Percentiles rank a stretch among this genome's conserved stretches.
phyloP scores from a whole-genome alignment of 2,888 invertebrate genomes.

The Acleris cristana region DNA sequence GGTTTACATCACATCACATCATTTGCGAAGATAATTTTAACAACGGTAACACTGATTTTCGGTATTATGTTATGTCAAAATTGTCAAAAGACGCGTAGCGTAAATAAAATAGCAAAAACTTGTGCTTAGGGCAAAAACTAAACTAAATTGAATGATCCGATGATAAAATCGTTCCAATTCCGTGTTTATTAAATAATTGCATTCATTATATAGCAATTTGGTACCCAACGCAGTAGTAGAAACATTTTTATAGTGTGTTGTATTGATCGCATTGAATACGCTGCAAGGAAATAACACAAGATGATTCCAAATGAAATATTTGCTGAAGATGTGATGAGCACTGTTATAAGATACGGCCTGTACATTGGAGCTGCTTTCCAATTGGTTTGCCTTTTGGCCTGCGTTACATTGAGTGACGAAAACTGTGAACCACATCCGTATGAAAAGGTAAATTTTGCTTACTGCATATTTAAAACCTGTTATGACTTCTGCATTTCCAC shows the following conservation, averaged over 20 bases:
- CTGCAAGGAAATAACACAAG: constrained; percentile 15
- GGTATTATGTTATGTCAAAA: too few relatives aligned
- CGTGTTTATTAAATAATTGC: neutral
- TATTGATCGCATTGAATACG: constrained; percentile 45
- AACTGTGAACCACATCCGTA: constrained; percentile 78
- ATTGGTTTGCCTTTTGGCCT: constrained; percentile 91
- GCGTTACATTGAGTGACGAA: constrained; percentile 89
- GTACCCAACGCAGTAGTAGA: neutral
- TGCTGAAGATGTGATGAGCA: constrained; percentile 88
- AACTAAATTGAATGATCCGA: neutral
- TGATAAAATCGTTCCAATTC: neutral
- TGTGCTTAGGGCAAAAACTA: too few relatives aligned
- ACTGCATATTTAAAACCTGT: too few relatives aligned
- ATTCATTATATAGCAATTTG: constrained; percentile 1
- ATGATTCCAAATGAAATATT: constrained; percentile 82
- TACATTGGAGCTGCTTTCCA: constrained; percentile 95
- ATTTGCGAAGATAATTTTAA: too few relatives aligned
- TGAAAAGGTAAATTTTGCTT: constrained; percentile 73
- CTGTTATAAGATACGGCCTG: constrained; percentile 90
- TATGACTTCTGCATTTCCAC: too few relatives aligned
- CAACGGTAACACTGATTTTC: too few relatives aligned
- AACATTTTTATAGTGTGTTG: constrained; percentile 12
- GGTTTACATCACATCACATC: too few relatives aligned
- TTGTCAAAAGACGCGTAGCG: too few relatives aligned
- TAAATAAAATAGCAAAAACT: too few relatives aligned